These are phyloP conservation scores for Hoplodrina ambigua DNA, from an alignment of 2,888 invertebrate genomes.

Conservation along the genomic window DNA sequence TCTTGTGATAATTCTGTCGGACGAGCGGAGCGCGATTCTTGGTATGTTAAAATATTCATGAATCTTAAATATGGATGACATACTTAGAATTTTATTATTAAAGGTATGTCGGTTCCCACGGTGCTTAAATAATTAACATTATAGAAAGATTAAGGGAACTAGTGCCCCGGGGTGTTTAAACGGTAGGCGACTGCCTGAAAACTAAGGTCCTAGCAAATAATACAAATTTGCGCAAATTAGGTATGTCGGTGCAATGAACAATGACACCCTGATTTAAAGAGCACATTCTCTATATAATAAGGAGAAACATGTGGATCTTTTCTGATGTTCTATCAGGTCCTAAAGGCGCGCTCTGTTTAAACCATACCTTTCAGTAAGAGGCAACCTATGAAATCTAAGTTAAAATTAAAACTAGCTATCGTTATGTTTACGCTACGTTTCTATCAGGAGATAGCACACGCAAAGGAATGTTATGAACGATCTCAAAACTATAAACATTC, in stretches of 20 bases:
- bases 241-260: no score
- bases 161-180: no score
- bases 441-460: constrained; percentile 33
- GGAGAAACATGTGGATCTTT: no score
- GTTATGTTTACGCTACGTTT: not conserved
- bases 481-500: constrained; percentile 39
- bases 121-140: not conserved
- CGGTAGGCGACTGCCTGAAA: no score
- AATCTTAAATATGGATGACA: constrained; percentile 12
- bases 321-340: no score
- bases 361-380: no score
- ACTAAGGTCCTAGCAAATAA: no score
- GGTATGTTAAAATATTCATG: constrained; percentile 14
- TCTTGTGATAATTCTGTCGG: constrained; percentile 21
- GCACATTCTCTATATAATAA: no score
- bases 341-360: no score
- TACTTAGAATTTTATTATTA: constrained; percentile 4
- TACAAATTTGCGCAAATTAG: not conserved
- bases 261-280: no score
- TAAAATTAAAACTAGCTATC: not conserved
- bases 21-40: constrained; percentile 12
- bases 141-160: not conserved
- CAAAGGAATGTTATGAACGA: constrained; percentile 26
- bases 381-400: no score
- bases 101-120: not conserved